phyloP scores from a whole-genome alignment of 2,888 invertebrate genomes.

The Eupithecia vulgata region DNA sequence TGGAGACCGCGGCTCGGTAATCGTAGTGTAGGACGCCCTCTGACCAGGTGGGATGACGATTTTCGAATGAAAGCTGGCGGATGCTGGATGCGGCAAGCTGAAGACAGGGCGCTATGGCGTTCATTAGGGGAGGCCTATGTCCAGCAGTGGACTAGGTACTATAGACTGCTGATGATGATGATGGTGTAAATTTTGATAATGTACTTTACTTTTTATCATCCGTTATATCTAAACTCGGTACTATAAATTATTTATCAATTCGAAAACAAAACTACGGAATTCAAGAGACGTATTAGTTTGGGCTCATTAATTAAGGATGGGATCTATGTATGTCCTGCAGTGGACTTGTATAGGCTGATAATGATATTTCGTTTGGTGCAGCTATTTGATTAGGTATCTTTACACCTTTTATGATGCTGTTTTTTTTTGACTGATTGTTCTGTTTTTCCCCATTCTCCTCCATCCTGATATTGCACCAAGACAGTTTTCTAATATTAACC shows the following conservation, averaged over 20 bases:
- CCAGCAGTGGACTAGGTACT: too few relatives aligned
- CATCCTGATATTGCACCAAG: conserved; percentile 52
- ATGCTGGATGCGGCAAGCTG: too few relatives aligned
- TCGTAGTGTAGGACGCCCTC: too few relatives aligned
- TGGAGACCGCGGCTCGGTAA: too few relatives aligned
- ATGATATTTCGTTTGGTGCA: background rate
- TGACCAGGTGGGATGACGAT: too few relatives aligned
- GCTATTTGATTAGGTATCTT: background rate
- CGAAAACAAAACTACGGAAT: background rate
- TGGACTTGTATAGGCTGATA: background rate
- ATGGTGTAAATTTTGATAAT: too few relatives aligned
- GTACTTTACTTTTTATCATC: too few relatives aligned
- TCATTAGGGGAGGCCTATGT: too few relatives aligned
- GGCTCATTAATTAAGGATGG: background rate
- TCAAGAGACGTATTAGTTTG: background rate
- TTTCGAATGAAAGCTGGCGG: too few relatives aligned
- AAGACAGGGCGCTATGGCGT: too few relatives aligned
- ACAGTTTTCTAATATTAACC: conserved; percentile 58
- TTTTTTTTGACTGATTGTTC: background rate
- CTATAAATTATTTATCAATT: background rate
- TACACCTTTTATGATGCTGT: background rate
- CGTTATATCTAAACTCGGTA: too few relatives aligned
- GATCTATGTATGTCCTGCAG: background rate
- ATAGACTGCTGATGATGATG: too few relatives aligned
- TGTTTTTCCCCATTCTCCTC: background rate